A percentile compares a stretch with the other conserved stretches of the same genome.
These are phyloP conservation scores for Actinemys pallida DNA, from an alignment of 2,113 vertebrate genomes.

Conservation along the genomic window DNA sequence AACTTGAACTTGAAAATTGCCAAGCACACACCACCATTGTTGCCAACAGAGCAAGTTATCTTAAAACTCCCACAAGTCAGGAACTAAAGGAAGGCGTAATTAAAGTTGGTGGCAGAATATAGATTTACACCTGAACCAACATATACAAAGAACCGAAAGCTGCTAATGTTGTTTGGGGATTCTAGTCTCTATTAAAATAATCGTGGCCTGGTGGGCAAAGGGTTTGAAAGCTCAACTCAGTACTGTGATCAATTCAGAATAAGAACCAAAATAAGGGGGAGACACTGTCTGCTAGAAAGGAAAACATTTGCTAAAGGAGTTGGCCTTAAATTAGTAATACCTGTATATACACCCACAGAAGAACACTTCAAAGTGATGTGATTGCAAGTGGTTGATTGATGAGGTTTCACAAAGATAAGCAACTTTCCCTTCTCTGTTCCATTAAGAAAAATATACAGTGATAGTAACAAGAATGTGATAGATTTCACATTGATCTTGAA, in stretches of 20 bases:
- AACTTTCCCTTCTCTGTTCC: neutral
- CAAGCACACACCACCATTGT: neutral
- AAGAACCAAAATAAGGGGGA: neutral
- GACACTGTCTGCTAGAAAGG: neutral
- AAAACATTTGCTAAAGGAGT: neutral
- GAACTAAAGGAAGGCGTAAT: constrained; percentile 57
- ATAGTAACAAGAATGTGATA: neutral
- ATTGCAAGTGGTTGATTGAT: neutral
- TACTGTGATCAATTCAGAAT: neutral
- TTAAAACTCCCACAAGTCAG: constrained; percentile 39
- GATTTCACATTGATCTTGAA: too few relatives aligned
- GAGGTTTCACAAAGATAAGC: neutral
- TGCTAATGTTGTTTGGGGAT: constrained; percentile 34
- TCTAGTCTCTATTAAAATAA: constrained; percentile 38
- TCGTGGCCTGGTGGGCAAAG: neutral
- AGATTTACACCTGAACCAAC: constrained; percentile 52
- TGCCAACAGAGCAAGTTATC: constrained; percentile 30
- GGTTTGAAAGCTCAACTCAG: neutral
- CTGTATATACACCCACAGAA: fast-evolving
- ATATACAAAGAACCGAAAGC: constrained; percentile 28
- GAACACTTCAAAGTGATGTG: neutral
- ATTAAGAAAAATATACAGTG: fast-evolving
- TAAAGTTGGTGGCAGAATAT: constrained; percentile 45
- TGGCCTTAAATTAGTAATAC: neutral
- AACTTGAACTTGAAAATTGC: constrained; percentile 44